Percentiles rank a stretch among this genome's conserved stretches.
Evolutionary conservation across 2,888 invertebrate species (phyloP).

Genomic region (Phyto melanocephala): DNA sequence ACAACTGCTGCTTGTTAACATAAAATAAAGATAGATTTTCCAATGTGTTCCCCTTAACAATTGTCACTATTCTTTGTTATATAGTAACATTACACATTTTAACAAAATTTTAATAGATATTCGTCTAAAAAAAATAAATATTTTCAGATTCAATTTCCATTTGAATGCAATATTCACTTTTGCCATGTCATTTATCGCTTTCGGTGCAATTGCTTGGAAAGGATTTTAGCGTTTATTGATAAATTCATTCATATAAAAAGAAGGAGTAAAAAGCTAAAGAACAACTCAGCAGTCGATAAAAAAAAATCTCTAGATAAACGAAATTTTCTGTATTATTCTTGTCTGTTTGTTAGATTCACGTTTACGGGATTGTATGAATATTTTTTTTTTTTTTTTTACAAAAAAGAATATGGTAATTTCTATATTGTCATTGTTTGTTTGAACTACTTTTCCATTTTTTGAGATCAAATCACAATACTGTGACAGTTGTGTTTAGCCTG

Average conservation of each 20-base stretch:
- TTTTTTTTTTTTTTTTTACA: background rate
- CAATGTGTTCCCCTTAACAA: too few relatives aligned
- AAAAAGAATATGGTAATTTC: conserved; percentile 36
- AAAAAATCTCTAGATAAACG: background rate
- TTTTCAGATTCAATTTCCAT: conserved; percentile 2
- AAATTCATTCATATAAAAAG: background rate
- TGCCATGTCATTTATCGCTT: conserved; percentile 27
- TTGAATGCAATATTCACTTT: conserved; percentile 12
- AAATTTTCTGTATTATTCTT: background rate
- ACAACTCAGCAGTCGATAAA: background rate
- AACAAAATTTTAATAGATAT: background rate
- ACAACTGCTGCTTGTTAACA: too few relatives aligned
- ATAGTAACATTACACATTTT: too few relatives aligned
- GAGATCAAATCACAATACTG: conserved; percentile 49
- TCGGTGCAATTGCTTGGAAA: conserved; percentile 62
- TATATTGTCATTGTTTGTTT: conserved; percentile 39
- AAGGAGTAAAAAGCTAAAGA: background rate
- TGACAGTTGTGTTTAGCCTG: conserved; percentile 23
- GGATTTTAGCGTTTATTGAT: conserved; percentile 62
- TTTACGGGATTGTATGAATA: background rate
- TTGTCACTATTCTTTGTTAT: too few relatives aligned
- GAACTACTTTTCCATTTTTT: conserved; percentile 47
- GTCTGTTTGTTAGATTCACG: background rate
- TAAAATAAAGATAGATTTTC: too few relatives aligned
- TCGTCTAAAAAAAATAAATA: background rate